Evolutionary conservation across 2,797 vertebrate species (phyloP), one percentile per base, ranked within the genome.

Genomic region (Pangasius mekongensis): DNA sequence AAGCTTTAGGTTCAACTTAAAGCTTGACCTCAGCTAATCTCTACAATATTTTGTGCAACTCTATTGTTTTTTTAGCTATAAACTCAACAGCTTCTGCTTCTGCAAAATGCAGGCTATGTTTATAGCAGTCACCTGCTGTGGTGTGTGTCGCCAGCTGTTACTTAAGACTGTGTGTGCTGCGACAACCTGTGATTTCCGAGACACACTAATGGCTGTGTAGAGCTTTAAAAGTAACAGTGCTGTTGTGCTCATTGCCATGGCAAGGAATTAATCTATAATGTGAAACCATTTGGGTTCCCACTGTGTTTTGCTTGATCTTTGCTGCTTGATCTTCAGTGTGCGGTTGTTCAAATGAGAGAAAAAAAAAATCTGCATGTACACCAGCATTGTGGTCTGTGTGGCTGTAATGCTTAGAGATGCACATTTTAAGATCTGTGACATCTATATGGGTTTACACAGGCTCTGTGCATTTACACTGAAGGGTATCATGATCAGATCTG

Each of bases 101-200:
- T 8, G 33, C 49, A 20, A 33, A 67, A 84, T 49, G 27, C 84
- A 85, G 66, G 62, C 87, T 85, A 78, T 88, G 87, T 82, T 89
- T 86, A 86, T 81, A 73, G 64, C 78, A 52, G 86, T 87, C 86
- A 87, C 86, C 86, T 89, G 84, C 78, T 83, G 77, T 74, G 83
- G 49, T 80, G 66, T 73, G 64, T 80, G 87, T 69, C 30, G 24
- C 84, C 77, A 82, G 87, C 66, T 86, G 76, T 86, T 89, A 82
- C 76, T 88, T 86, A 36, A 81, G 83, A 49, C 80, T 16, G 22
- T 6, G 20, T 58, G 62, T 49, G 36, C 52, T 14, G 54, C n/a
- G 85, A 84, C 85, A 80, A 78, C 85, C 85, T 62, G 81, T 22
- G 39, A 87, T 89, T 87, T 78, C 58, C 4, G 13, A 47, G 71